Percentiles rank a stretch among this genome's conserved stretches.
Conservation (phyloP, 2,797 vertebrate genomes). For the Balearica regulorum region DNA sequence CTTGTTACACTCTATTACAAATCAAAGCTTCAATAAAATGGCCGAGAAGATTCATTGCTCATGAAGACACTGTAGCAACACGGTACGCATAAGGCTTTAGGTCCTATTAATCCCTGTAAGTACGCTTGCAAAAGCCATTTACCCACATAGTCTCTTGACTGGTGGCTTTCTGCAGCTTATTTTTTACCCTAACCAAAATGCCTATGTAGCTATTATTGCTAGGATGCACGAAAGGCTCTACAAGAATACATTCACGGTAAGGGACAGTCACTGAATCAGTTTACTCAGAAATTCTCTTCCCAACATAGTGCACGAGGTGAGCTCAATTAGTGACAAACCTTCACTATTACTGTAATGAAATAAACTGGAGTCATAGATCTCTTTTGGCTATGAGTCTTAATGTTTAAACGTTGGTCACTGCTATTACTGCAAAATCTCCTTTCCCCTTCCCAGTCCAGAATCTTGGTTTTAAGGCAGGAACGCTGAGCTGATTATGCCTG, state of each 20-base stretch:
- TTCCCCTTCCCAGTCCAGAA: background rate
- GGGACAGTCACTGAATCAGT: background rate
- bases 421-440: background rate
- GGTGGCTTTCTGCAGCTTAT: background rate
- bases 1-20: background rate
- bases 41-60: background rate
- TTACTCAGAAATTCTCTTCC: background rate
- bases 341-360: background rate
- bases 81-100: background rate
- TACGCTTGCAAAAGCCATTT: background rate
- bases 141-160: background rate
- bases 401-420: background rate
- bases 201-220: background rate
- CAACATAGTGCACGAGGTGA: background rate
- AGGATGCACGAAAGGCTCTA: background rate
- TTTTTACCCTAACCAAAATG: background rate
- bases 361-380: background rate
- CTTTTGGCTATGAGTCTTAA: background rate
- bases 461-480: background rate
- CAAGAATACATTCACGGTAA: background rate
- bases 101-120: background rate
- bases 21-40: background rate
- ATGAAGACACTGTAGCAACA: background rate
- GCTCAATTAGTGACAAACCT: background rate
- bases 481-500: background rate